Evolutionary conservation across 2,888 invertebrate species (phyloP).

Genomic region (Clusia tigrina): DNA sequence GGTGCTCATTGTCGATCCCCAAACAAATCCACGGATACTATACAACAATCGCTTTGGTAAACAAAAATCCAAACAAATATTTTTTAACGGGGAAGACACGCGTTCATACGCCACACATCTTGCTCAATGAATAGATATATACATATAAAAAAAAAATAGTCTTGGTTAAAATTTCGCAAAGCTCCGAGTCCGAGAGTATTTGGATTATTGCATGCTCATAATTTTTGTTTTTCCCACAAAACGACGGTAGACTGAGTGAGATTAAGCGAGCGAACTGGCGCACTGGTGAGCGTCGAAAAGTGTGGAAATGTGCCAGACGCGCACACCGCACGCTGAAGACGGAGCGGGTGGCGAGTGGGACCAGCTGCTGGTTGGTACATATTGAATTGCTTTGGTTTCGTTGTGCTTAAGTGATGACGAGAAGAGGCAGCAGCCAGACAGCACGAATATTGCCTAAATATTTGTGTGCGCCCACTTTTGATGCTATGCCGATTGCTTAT

Average conservation of each 20-base stretch:
- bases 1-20: not conserved
- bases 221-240: constrained; percentile 5
- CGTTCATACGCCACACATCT: not conserved
- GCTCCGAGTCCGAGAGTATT: not conserved
- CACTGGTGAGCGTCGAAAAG: not conserved
- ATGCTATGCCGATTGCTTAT: not conserved
- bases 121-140: not conserved
- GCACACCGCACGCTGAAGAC: not conserved
- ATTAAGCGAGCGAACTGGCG: no score
- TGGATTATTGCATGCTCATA: not conserved
- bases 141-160: not conserved
- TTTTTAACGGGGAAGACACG: not conserved
- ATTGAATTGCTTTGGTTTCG: not conserved
- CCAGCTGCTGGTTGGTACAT: not conserved
- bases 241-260: not conserved
- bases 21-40: not conserved
- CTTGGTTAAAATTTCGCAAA: not conserved
- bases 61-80: not conserved
- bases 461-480: no score
- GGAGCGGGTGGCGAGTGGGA: not conserved
- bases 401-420: no score
- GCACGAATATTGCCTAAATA: no score
- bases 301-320: not conserved
- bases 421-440: no score
- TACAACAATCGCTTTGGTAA: not conserved